These are phyloP conservation scores for Cuculus canorus DNA, from an alignment of 2,797 vertebrate species.

Conservation along the genomic window DNA sequence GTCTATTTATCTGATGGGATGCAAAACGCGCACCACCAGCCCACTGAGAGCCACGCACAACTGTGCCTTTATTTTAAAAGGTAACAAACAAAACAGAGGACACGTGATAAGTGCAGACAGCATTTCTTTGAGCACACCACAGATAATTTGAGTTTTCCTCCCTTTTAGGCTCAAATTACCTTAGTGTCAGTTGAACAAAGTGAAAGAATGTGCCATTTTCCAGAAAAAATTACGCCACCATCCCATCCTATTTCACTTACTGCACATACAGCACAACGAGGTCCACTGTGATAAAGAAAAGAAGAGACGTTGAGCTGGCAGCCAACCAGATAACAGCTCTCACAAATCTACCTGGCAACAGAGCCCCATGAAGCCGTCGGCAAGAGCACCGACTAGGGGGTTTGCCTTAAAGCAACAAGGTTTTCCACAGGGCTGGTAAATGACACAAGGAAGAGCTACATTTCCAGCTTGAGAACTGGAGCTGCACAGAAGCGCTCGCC, in stretches of 20 bases:
- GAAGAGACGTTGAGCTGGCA: neutral
- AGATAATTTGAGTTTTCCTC: neutral
- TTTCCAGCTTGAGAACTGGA: neutral
- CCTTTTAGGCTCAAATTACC: neutral
- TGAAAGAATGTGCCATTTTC: neutral
- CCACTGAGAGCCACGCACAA: neutral
- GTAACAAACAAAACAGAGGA: neutral
- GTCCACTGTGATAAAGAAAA: neutral
- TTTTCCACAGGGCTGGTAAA: neutral
- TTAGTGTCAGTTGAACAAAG: neutral
- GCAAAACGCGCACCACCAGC: neutral
- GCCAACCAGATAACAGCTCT: constrained; percentile 61
- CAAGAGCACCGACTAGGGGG: neutral
- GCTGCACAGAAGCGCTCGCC: neutral
- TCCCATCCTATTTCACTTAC: neutral
- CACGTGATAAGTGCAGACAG: neutral
- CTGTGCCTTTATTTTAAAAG: neutral
- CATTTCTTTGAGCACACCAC: neutral
- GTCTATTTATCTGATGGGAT: neutral
- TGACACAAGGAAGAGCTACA: rapidly evolving
- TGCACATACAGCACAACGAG: neutral
- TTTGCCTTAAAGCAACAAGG: rapidly evolving
- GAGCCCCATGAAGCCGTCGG: constrained; percentile 9
- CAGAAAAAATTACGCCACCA: neutral
- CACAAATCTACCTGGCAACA: constrained; percentile 73